Evolutionary conservation across 2,797 vertebrate genomes (phyloP).

Genomic region (Ciconia nigra): DNA sequence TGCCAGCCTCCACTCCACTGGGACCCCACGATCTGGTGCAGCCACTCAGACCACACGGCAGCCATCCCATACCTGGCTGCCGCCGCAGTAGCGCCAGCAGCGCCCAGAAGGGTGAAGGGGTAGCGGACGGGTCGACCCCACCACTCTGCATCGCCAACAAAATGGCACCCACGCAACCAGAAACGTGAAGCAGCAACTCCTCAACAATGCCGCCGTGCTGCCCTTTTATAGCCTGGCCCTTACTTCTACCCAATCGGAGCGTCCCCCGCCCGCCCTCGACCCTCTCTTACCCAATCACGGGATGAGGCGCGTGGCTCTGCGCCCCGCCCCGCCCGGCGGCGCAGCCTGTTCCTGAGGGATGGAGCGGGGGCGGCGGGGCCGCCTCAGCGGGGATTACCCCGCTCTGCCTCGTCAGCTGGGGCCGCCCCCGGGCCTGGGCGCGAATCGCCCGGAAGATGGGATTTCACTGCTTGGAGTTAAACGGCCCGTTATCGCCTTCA

Average conservation of each 20-base stretch:
- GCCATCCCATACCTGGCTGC: not conserved
- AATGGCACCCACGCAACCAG: accelerated
- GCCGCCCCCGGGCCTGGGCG: no score
- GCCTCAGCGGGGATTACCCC: accelerated
- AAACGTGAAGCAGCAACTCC: accelerated
- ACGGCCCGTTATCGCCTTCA: not conserved
- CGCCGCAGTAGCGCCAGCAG: not conserved
- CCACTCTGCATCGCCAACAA: accelerated
- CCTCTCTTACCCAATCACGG: not conserved
- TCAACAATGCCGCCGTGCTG: accelerated
- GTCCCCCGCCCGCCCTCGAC: accelerated
- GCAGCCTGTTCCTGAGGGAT: no score
- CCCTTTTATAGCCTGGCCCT: not conserved
- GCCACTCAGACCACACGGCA: accelerated
- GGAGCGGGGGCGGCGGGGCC: accelerated
- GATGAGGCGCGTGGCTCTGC: no score
- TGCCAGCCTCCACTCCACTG: accelerated
- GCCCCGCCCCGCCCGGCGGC: not conserved
- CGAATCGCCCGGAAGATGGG: accelerated
- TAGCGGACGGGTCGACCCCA: accelerated
- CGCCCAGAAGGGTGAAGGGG: not conserved
- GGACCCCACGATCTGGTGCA: accelerated
- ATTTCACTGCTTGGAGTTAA: not conserved
- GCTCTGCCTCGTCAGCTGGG: not conserved
- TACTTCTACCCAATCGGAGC: not conserved